Conservation (phyloP, 2,888 invertebrate genomes). For the Cataglyphis livida region DNA sequence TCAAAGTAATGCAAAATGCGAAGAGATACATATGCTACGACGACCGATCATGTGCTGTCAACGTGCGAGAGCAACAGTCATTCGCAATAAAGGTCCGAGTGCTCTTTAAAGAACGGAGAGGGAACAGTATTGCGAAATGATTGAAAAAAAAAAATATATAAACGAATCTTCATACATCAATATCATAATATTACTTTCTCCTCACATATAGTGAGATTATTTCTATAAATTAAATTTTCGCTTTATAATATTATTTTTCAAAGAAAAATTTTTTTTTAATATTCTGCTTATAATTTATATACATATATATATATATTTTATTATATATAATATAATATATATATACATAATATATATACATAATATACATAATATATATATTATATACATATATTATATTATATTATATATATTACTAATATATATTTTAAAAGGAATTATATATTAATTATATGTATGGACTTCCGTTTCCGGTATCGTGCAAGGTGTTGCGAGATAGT, state of each 20-base stretch:
- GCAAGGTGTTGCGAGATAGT: too few relatives aligned
- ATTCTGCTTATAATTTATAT: conserved; percentile 82
- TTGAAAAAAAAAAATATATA: neutral
- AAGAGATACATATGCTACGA: neutral
- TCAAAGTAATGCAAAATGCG: neutral
- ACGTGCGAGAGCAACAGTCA: conserved; percentile 15
- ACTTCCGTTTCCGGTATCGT: too few relatives aligned
- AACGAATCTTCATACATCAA: neutral
- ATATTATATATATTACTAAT: too few relatives aligned
- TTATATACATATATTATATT: too few relatives aligned
- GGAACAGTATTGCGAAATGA: neutral
- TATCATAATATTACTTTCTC: conserved; percentile 60
- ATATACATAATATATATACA: too few relatives aligned
- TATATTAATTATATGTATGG: too few relatives aligned
- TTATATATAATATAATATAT: too few relatives aligned
- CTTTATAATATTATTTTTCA: conserved; percentile 75
- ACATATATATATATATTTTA: too few relatives aligned
- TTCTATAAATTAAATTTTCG: conserved; percentile 61
- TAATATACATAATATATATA: too few relatives aligned
- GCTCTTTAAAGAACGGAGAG: neutral
- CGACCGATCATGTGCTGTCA: conserved; percentile 2
- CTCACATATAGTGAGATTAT: conserved; percentile 74
- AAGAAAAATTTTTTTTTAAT: conserved; percentile 80
- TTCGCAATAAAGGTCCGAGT: conserved; percentile 1
- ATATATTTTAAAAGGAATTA: too few relatives aligned